These are phyloP conservation scores for Brachystomella parvula DNA, from an alignment of 1,140 invertebrate species.

Conservation along the genomic window DNA sequence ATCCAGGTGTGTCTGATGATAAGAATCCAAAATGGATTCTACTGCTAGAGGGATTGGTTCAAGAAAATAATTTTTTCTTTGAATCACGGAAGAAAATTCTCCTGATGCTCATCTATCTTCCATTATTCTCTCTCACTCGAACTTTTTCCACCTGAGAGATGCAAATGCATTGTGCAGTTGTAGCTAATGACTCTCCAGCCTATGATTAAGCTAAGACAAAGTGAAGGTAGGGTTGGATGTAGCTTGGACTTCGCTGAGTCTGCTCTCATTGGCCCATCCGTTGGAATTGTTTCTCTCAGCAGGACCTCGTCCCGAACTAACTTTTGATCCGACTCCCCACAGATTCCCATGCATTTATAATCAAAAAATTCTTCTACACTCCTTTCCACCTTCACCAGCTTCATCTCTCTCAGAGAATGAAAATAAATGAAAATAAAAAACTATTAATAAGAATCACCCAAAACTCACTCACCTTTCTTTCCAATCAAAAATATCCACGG, in stretches of 20 bases:
- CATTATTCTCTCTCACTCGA: neutral
- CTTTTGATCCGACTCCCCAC: slow-evolving; percentile 38
- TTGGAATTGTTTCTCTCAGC: slow-evolving; percentile 34
- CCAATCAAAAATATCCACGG: slow-evolving; percentile 6
- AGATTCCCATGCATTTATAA: slow-evolving; percentile 40
- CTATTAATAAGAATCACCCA: slow-evolving; percentile 13
- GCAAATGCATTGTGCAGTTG: neutral
- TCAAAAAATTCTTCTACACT: too few species aligned
- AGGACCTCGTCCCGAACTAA: slow-evolving; percentile 24
- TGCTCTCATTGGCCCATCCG: slow-evolving; percentile 11
- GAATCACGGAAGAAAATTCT: too few species aligned
- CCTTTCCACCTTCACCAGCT: neutral
- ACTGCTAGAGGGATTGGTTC: neutral
- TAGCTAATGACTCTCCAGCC: neutral
- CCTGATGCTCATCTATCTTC: slow-evolving; percentile 5
- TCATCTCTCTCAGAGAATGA: too few species aligned
- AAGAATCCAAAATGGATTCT: neutral
- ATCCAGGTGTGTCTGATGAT: slow-evolving; percentile 5
- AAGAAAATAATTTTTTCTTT: neutral
- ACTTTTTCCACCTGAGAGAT: neutral
- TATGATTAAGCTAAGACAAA: neutral
- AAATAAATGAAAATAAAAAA: too few species aligned
- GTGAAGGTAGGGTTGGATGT: neutral
- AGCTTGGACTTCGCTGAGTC: slow-evolving; percentile 9
- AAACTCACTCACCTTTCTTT: neutral